A percentile compares a stretch with the other conserved stretches of the same genome.
Conservation (phyloP, 2,113 vertebrate genomes). For the Petromus typicus region DNA sequence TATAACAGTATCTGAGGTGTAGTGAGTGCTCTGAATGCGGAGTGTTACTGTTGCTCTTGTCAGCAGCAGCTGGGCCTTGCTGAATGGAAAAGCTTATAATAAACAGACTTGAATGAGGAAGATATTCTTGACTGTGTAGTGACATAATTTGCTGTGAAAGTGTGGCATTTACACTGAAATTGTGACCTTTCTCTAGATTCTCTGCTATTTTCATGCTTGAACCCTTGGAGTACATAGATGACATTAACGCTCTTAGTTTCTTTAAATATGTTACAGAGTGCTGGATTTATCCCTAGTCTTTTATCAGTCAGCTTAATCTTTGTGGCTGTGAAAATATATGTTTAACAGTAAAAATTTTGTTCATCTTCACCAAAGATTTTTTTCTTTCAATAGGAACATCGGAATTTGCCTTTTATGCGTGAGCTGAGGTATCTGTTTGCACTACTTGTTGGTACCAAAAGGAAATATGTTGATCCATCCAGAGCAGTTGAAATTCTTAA, state of each 20-base stretch:
- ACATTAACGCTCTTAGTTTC: not conserved
- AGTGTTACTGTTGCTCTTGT: not conserved
- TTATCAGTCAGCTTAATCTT: not conserved
- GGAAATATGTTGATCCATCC: constrained; percentile 98
- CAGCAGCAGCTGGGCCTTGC: constrained; percentile 55
- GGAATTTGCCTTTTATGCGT: constrained; percentile 98
- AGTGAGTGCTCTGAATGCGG: constrained; percentile 2
- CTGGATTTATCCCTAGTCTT: not conserved
- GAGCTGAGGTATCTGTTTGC: constrained; percentile 97
- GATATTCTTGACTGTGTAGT: constrained; percentile 62
- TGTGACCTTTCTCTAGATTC: not conserved
- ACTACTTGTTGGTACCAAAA: constrained; percentile 97
- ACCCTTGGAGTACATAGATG: not conserved
- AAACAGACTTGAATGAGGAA: constrained; percentile 40
- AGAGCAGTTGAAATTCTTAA: constrained; percentile 98
- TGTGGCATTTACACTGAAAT: constrained; percentile 47
- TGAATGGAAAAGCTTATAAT: constrained; percentile 61
- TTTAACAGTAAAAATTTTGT: not conserved
- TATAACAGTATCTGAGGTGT: constrained; percentile 14
- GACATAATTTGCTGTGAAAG: constrained; percentile 61
- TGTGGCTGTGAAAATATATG: constrained; percentile 18
- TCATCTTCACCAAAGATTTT: not conserved
- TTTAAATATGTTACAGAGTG: not conserved
- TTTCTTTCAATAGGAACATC: constrained; percentile 92
- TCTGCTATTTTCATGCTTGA: not conserved